These are phyloP conservation scores for Lampropteryx suffumata DNA, from an alignment of 2,888 invertebrate genomes.

Conservation along the genomic window DNA sequence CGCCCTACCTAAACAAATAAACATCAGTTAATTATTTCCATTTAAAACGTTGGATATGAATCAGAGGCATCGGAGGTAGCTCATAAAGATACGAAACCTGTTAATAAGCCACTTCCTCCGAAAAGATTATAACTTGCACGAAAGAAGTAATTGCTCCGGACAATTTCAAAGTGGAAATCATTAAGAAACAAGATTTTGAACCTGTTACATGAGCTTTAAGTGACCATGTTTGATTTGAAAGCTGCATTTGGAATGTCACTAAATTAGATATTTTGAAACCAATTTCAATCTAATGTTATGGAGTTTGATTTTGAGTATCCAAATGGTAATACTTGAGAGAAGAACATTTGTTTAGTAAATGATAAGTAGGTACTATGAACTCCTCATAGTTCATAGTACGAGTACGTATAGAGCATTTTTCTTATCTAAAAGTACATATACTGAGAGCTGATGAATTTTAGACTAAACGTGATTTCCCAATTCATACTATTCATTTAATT, in stretches of 20 bases:
- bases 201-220: slow-evolving; percentile 35
- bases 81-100: slow-evolving; percentile 62
- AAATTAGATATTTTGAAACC: slow-evolving; percentile 10
- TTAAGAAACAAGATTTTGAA: slow-evolving; percentile 50
- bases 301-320: slow-evolving; percentile 6
- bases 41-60: slow-evolving; percentile 51
- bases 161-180: slow-evolving; percentile 52
- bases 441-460: no score
- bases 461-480: no score
- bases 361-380: no score
- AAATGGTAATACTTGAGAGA: background rate
- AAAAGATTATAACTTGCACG: slow-evolving; percentile 57
- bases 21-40: slow-evolving; percentile 45
- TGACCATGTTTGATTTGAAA: slow-evolving; percentile 31
- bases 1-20: no score
- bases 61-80: slow-evolving; percentile 53
- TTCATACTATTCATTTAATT: no score
- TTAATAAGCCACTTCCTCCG: slow-evolving; percentile 68
- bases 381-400: no score
- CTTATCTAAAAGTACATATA: no score
- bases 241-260: slow-evolving; percentile 26
- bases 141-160: slow-evolving; percentile 57
- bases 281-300: slow-evolving; percentile 10
- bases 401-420: no score
- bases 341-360: no score